Evolutionary conservation across 2,797 vertebrate species (phyloP).

Genomic region (Threskiornis aethiopicus): DNA sequence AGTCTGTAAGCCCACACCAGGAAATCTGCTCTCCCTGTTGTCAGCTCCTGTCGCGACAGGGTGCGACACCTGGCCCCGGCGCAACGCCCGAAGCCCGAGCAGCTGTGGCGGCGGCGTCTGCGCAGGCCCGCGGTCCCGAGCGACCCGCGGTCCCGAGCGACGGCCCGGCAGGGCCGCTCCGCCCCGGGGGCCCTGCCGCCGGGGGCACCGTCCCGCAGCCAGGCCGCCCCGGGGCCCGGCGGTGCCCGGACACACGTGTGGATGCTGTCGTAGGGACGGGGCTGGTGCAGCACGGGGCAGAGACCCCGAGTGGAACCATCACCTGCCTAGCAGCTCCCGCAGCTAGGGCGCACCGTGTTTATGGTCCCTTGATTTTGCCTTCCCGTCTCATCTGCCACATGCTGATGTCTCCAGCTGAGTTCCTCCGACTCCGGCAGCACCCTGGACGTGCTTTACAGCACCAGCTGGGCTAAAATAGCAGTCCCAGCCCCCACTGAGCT

Average conservation of each 20-base stretch:
- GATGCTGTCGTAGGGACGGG: accelerated
- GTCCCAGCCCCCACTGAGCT: not conserved
- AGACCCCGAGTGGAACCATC: not conserved
- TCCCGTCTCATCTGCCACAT: not conserved
- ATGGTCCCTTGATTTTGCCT: not conserved
- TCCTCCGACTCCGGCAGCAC: not conserved
- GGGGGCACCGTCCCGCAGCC: not conserved
- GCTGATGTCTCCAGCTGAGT: not conserved
- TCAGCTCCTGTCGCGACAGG: not conserved
- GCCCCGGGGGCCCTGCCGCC: too few relatives aligned
- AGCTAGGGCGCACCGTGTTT: not conserved
- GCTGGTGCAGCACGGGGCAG: not conserved
- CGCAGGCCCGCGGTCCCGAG: accelerated
- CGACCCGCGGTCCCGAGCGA: accelerated
- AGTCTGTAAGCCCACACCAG: not conserved
- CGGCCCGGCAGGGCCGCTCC: too few relatives aligned
- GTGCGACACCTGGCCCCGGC: accelerated
- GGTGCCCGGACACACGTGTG: not conserved
- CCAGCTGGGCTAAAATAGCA: not conserved
- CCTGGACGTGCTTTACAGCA: not conserved
- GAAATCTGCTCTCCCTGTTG: not conserved
- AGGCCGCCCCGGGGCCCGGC: not conserved
- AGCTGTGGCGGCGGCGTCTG: too few relatives aligned
- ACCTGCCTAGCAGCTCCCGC: not conserved
- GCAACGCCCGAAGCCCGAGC: not conserved